Evolutionary conservation across 2,797 vertebrate species (phyloP).

Genomic region (Galago senegalensis): DNA sequence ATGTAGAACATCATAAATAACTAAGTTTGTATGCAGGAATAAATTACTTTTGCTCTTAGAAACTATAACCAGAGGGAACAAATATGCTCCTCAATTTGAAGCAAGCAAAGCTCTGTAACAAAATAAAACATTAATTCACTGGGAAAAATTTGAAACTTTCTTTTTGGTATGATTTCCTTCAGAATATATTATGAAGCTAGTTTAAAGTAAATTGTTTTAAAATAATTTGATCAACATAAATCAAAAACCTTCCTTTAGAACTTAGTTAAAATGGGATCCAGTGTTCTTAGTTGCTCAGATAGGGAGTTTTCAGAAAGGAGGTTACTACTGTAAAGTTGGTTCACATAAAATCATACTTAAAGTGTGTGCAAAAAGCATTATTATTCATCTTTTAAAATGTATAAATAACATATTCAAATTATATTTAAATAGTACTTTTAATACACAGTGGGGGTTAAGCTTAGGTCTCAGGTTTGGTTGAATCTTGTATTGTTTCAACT

Average conservation of each 20-base stretch:
- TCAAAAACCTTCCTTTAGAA: conserved; percentile 39
- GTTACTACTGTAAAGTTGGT: conserved; percentile 40
- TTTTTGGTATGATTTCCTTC: conserved; percentile 49
- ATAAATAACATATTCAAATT: not conserved
- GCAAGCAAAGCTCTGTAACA: not conserved
- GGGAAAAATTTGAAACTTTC: conserved; percentile 28
- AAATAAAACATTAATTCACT: conserved; percentile 59
- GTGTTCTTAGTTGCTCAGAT: conserved; percentile 53
- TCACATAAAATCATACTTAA: conserved; percentile 45
- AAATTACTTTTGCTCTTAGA: conserved; percentile 49
- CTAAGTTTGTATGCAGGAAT: conserved; percentile 25
- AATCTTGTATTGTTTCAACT: not conserved
- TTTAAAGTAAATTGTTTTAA: conserved; percentile 53
- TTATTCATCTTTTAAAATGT: not conserved
- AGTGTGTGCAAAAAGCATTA: not conserved
- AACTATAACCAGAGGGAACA: conserved; percentile 36
- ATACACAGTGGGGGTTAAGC: not conserved
- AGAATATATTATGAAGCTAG: not conserved
- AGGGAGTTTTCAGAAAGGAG: conserved; percentile 38
- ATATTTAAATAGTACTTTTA: conserved; percentile 15
- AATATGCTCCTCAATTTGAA: conserved; percentile 39
- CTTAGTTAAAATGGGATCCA: conserved; percentile 44
- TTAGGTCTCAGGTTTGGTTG: conserved; percentile 8
- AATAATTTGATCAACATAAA: conserved; percentile 34
- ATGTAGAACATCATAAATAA: conserved; percentile 66